These are phyloP conservation scores for Aphodius sticticus DNA, from an alignment of 2,888 invertebrate species.

Conservation along the genomic window DNA sequence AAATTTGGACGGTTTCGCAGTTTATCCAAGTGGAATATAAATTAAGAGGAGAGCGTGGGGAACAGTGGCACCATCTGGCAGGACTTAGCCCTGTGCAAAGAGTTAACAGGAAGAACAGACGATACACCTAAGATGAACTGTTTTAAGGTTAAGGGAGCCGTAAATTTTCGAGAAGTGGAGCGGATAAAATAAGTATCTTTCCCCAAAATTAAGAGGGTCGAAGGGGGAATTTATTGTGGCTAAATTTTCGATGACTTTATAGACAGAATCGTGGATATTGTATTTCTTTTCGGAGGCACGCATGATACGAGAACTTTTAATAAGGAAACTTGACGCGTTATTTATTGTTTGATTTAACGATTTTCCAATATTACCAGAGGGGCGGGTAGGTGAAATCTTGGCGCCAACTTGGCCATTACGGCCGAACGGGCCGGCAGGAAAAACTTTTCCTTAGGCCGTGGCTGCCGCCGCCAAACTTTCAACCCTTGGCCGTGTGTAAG, in stretches of 20 bases:
- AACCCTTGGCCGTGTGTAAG: not conserved
- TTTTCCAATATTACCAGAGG: not conserved
- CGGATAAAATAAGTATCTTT: not conserved
- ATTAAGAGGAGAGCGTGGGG: not conserved
- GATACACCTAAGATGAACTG: not conserved
- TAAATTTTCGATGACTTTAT: too few relatives aligned
- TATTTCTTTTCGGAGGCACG: too few relatives aligned
- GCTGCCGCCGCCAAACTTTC: constrained; percentile 14
- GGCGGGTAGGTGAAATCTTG: too few relatives aligned
- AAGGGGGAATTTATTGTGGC: not conserved
- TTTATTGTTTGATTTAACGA: not conserved
- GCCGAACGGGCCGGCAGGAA: too few relatives aligned
- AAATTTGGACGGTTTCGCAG: not conserved
- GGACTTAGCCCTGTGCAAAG: not conserved
- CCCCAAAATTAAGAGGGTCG: not conserved
- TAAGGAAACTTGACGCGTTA: not conserved
- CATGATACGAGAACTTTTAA: not conserved
- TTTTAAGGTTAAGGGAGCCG: not conserved
- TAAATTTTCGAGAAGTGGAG: not conserved
- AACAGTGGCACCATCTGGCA: not conserved
- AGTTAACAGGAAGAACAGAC: not conserved
- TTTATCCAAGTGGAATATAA: not conserved
- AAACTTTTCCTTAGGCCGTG: not conserved
- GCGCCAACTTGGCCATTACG: too few relatives aligned
- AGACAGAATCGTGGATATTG: too few relatives aligned